Evolutionary conservation across 2,113 vertebrate species (phyloP).

Genomic region (Rissa tridactyla): DNA sequence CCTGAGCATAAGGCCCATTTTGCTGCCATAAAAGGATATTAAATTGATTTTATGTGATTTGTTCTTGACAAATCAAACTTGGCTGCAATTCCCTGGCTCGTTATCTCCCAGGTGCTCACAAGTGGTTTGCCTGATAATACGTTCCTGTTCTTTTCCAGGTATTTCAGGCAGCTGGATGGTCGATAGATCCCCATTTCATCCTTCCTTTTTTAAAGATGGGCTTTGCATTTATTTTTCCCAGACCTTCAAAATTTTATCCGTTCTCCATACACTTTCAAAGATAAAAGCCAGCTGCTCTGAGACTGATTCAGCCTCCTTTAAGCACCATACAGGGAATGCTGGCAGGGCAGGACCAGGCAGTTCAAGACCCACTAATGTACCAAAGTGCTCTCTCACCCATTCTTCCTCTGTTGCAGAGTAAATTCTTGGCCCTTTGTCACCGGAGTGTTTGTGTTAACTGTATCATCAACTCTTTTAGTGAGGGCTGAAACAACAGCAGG

Average conservation of each 20-base stretch:
- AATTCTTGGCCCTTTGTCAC: constrained; percentile 5
- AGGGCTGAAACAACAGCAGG: not conserved
- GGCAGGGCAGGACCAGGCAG: constrained; percentile 15
- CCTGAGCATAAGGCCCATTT: not conserved
- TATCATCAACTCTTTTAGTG: not conserved
- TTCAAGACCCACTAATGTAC: not conserved
- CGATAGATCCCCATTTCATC: not conserved
- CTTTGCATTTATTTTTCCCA: not conserved
- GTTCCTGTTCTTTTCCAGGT: not conserved
- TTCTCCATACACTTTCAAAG: not conserved
- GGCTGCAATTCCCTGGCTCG: constrained; percentile 17
- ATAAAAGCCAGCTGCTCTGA: not conserved
- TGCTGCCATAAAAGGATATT: not conserved
- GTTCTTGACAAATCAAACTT: constrained; percentile 47
- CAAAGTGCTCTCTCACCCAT: not conserved
- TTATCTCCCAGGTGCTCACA: constrained; percentile 36
- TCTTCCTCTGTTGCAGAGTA: not conserved
- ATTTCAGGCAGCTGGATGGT: not conserved
- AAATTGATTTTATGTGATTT: constrained; percentile 36
- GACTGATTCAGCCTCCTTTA: not conserved
- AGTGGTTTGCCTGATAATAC: not conserved
- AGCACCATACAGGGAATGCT: not conserved
- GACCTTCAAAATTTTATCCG: not conserved
- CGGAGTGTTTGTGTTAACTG: not conserved
- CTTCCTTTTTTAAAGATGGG: not conserved